phyloP scores from a whole-genome alignment of 2,888 invertebrate species.

The Alloscopus bannaensis region DNA sequence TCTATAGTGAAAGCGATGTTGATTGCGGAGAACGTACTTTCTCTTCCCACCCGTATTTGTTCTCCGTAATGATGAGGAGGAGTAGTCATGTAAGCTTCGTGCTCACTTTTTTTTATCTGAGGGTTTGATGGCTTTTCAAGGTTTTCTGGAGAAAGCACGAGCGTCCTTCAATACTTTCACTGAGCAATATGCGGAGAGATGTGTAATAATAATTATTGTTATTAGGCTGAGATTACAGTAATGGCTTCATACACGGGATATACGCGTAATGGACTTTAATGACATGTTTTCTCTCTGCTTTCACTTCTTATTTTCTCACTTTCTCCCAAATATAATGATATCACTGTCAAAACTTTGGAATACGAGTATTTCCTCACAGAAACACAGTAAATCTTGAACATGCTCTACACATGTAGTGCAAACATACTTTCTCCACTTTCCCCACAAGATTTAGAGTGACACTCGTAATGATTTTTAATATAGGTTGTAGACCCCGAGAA shows the following conservation, averaged over 20 bases:
- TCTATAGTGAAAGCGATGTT: constrained; percentile 15
- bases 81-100: neutral
- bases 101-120: neutral
- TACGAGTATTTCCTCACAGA: too few relatives aligned
- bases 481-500: too few relatives aligned
- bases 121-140: neutral
- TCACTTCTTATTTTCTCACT: constrained; percentile 82
- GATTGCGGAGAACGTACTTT: constrained; percentile 27
- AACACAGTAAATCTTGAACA: too few relatives aligned
- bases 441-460: too few relatives aligned
- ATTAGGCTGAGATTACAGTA: constrained; percentile 29
- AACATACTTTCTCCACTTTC: too few relatives aligned
- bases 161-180: neutral
- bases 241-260: constrained; percentile 14
- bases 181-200: constrained; percentile 24
- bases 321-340: too few relatives aligned
- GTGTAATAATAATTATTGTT: constrained; percentile 35
- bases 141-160: neutral
- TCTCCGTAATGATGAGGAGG: constrained; percentile 33
- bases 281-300: constrained; percentile 36
- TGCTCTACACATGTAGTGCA: too few relatives aligned
- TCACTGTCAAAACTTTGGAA: too few relatives aligned
- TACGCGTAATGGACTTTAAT: constrained; percentile 23
- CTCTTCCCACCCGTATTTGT: constrained; percentile 20
- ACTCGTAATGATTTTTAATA: too few relatives aligned